Evolutionary conservation across 2,113 vertebrate genomes (phyloP).

Genomic region (Neomonachus schauinslandi): DNA sequence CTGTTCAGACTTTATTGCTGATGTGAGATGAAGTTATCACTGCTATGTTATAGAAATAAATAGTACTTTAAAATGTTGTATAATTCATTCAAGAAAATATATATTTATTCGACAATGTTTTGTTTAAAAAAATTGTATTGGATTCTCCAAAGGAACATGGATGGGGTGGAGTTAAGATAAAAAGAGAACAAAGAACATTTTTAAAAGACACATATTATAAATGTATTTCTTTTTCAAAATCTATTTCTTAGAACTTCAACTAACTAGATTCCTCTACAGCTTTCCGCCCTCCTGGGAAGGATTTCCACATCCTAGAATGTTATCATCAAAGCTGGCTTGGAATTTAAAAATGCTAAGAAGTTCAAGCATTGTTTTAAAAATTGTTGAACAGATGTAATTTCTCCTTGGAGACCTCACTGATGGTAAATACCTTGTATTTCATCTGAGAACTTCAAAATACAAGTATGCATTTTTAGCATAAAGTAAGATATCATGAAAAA

Average conservation of each 20-base stretch:
- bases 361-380: slow-evolving; percentile 76
- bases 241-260: slow-evolving; percentile 47
- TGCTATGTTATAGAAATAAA: background rate
- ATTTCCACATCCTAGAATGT: slow-evolving; percentile 65
- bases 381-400: slow-evolving; percentile 68
- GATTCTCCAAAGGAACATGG: background rate
- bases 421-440: slow-evolving; percentile 67
- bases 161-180: background rate
- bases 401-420: slow-evolving; percentile 52
- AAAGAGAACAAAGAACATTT: slow-evolving; percentile 63
- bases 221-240: slow-evolving; percentile 40
- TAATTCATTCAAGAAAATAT: background rate
- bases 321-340: slow-evolving; percentile 67
- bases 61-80: background rate
- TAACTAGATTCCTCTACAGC: background rate
- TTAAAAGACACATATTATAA: slow-evolving; percentile 17
- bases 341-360: slow-evolving; percentile 69
- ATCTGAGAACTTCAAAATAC: slow-evolving; percentile 40
- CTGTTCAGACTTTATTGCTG: background rate
- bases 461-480: slow-evolving; percentile 20
- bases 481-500: slow-evolving; percentile 28
- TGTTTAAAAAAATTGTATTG: background rate
- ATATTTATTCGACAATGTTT: background rate
- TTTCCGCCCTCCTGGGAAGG: slow-evolving; percentile 30
- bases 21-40: background rate